Percentiles rank a stretch among this genome's conserved stretches.
Evolutionary conservation across 2,888 invertebrate species (phyloP).

Genomic region (Lochmaea capreae): DNA sequence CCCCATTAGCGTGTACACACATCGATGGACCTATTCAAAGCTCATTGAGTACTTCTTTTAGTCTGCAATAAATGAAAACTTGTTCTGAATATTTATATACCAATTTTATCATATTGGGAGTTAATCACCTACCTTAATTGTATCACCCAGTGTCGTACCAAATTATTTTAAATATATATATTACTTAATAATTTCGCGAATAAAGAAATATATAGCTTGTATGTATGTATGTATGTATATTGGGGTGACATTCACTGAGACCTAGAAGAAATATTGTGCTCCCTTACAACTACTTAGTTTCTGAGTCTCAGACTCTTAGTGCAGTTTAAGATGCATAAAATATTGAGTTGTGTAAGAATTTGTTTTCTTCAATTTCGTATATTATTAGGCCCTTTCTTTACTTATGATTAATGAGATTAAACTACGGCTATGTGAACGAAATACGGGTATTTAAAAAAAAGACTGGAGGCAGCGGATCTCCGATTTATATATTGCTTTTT

Average conservation of each 20-base stretch:
- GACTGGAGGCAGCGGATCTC: constrained; percentile 9
- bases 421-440: background rate
- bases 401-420: no score
- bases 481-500: constrained; percentile 20
- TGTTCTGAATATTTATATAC: constrained; percentile 28
- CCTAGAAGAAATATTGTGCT: no score
- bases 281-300: no score
- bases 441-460: background rate
- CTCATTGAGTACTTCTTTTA: constrained; percentile 17
- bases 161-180: constrained; percentile 16
- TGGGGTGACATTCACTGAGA: no score
- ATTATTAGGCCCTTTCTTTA: no score
- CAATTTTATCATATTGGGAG: constrained; percentile 25
- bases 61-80: constrained; percentile 12
- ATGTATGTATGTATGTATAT: no score
- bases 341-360: no score
- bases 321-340: no score
- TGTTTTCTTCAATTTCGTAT: no score
- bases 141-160: constrained; percentile 20
- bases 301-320: no score
- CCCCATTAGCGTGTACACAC: background rate
- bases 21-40: constrained; percentile 2
- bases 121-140: constrained; percentile 27
- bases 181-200: no score
- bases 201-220: no score